Evolutionary conservation across 2,888 invertebrate species (phyloP), one percentile per base, ranked within the genome.

Genomic region (Phasia obesa): DNA sequence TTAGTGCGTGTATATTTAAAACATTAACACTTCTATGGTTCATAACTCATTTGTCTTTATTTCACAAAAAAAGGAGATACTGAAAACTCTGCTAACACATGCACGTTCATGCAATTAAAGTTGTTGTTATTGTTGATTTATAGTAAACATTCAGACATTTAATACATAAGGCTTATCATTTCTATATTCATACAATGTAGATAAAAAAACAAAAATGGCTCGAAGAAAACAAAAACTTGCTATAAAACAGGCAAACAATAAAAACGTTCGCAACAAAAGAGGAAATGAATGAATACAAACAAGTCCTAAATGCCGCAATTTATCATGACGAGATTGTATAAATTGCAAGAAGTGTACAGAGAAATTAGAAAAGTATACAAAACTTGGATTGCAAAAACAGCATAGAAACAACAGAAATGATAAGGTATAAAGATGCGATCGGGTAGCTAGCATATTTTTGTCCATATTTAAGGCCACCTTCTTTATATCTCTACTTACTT

Each of bases 311-410:
- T 81, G 70, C 57, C 17, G 69, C 23, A 62, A 74, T 80, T 80
- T 80, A 75, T 80, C 74, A 75, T 75, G 69, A 70, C 21, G 62
- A 81, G 80, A 70, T 81, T 80, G 74, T 80, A 69, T 55, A 75
- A 80, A 80, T 70, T 75, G 57, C 74, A 80, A 69, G 75, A 64
- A 75, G 53, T 62, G 49, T 57, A 47, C 25, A 69, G 44, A 60
- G 47, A 60, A 80, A 74, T 74, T 69, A 64, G 21, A 70, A 69
- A 59, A 23, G 6, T 19, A 13, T 13, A 57, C 27, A 47, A 49
- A 49, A 31, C 11, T 2, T 17, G 21, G 25, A 25, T n/a, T n/a
- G n/a, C n/a, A 25, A 44, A 53, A 51, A 13, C 55, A 60, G 6
- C 15, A 79, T 64, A 19, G 42, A 55, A 81, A 59, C 57, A 57